These are phyloP conservation scores for Paraescarpia echinospica DNA, from an alignment of 1,140 invertebrate species.

Conservation along the genomic window DNA sequence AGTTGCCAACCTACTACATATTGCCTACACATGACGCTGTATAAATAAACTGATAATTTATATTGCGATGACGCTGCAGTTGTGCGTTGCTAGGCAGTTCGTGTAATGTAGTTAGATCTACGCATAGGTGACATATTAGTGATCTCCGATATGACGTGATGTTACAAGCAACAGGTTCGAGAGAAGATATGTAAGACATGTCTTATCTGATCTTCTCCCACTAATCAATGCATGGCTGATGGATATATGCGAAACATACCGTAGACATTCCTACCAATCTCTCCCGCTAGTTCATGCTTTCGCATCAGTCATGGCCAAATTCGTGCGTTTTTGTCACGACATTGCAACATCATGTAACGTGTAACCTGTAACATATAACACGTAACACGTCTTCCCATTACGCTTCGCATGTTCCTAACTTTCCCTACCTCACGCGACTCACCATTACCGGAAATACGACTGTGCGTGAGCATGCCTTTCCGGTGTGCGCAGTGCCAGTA, in stretches of 20 bases:
- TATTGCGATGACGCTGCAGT: background rate
- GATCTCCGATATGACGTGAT: background rate
- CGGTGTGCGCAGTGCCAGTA: background rate
- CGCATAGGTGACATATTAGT: background rate
- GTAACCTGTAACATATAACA: too few species aligned
- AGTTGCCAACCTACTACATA: background rate
- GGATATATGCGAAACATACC: background rate
- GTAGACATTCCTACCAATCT: background rate
- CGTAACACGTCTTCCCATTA: background rate
- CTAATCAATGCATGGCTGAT: background rate
- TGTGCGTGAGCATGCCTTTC: background rate
- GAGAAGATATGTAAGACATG: background rate
- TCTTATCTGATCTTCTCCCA: background rate
- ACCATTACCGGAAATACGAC: background rate
- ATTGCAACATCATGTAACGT: background rate
- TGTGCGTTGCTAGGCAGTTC: background rate
- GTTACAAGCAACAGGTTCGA: background rate
- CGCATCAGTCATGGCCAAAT: background rate
- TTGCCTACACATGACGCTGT: background rate
- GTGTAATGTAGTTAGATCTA: background rate
- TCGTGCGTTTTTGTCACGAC: background rate
- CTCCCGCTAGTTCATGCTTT: background rate
- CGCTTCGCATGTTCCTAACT: background rate
- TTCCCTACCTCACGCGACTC: background rate
- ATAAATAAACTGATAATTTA: too few species aligned